phyloP scores from a whole-genome alignment of 2,113 vertebrate genomes.

The Ptyas mucosa region DNA sequence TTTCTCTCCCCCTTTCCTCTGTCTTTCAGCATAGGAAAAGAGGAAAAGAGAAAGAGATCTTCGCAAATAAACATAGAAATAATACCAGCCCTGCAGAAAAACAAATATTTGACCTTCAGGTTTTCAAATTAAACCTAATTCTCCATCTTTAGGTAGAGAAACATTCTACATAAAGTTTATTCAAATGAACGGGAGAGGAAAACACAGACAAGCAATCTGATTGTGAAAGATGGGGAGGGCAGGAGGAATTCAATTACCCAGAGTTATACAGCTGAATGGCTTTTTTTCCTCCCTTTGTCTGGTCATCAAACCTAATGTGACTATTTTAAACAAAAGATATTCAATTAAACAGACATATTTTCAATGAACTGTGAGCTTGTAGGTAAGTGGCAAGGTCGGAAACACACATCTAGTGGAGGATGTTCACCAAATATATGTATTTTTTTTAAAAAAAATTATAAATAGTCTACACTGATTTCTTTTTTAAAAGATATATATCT shows the following conservation, averaged over 20 bases:
- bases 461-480: slow-evolving; percentile 22
- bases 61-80: slow-evolving; percentile 27
- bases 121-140: slow-evolving; percentile 60
- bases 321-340: slow-evolving; percentile 62
- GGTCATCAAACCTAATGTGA: slow-evolving; percentile 48
- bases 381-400: slow-evolving; percentile 34
- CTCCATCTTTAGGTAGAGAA: slow-evolving; percentile 36
- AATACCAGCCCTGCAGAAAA: slow-evolving; percentile 45
- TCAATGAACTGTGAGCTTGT: slow-evolving; percentile 38
- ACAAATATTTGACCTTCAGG: slow-evolving; percentile 58
- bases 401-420: slow-evolving; percentile 1
- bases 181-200: slow-evolving; percentile 50
- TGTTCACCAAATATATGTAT: slow-evolving; percentile 26
- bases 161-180: slow-evolving; percentile 60
- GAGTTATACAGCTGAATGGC: slow-evolving; percentile 44
- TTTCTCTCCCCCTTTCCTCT: slow-evolving; percentile 17
- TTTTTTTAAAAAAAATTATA: slow-evolving; percentile 20
- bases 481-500: slow-evolving; percentile 1
- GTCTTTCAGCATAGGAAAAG: neutral
- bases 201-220: slow-evolving; percentile 45
- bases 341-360: slow-evolving; percentile 64
- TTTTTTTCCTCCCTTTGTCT: slow-evolving; percentile 57
- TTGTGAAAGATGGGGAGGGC: slow-evolving; percentile 55
- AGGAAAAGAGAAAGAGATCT: neutral
- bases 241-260: slow-evolving; percentile 55